A percentile compares a stretch with the other conserved stretches of the same genome.
Evolutionary conservation across 2,888 invertebrate species (phyloP).

Genomic region (Philaethria dido): DNA sequence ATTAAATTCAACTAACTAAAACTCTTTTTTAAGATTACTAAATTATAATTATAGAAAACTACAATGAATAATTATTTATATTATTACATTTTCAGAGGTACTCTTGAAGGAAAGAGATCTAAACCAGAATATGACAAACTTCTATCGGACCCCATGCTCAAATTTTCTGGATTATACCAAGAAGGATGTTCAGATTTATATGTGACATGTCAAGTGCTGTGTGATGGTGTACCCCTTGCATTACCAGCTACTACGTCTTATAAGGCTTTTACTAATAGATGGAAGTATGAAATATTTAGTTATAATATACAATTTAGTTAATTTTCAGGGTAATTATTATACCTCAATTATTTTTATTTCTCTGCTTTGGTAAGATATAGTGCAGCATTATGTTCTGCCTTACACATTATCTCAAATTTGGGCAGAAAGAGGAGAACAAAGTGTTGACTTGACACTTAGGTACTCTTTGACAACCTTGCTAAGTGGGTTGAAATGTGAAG

Average conservation of each 20-base stretch:
- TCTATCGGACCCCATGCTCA: slow-evolving; percentile 93
- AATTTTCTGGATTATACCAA: slow-evolving; percentile 94
- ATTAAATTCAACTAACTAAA: too few relatives aligned
- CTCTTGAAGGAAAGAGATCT: slow-evolving; percentile 94
- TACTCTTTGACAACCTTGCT: too few relatives aligned
- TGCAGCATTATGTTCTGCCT: too few relatives aligned
- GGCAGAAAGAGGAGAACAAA: too few relatives aligned
- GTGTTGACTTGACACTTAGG: too few relatives aligned
- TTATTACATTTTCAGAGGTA: slow-evolving; percentile 86
- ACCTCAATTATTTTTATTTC: too few relatives aligned
- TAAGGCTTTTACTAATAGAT: slow-evolving; percentile 95
- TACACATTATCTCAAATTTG: too few relatives aligned
- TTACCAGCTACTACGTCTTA: slow-evolving; percentile 95
- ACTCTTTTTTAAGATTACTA: too few relatives aligned
- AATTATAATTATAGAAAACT: background rate
- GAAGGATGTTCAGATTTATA: slow-evolving; percentile 94
- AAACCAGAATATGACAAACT: slow-evolving; percentile 95
- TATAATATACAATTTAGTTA: too few relatives aligned
- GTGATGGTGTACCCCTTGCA: slow-evolving; percentile 91
- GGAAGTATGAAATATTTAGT: slow-evolving; percentile 89
- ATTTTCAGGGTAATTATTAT: too few relatives aligned
- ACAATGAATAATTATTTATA: background rate
- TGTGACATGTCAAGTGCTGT: slow-evolving; percentile 93
- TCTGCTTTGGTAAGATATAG: too few relatives aligned
- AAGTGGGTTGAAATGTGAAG: too few relatives aligned